These are phyloP conservation scores for Pica pica DNA, from an alignment of 2,113 vertebrate genomes.

Conservation along the genomic window DNA sequence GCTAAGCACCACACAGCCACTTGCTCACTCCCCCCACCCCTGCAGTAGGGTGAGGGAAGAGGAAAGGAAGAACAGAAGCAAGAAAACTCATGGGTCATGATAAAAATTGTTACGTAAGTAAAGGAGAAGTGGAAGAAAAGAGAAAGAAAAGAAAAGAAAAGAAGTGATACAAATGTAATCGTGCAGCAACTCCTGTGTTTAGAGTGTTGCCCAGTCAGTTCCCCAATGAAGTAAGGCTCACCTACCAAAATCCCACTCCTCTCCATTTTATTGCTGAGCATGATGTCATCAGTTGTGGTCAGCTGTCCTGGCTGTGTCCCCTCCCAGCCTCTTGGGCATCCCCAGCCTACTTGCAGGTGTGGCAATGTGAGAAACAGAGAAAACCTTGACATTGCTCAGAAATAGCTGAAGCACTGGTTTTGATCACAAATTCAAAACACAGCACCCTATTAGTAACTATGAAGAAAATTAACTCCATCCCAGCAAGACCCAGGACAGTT, in stretches of 20 bases:
- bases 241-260: not conserved
- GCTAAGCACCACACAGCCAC: not conserved
- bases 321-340: not conserved
- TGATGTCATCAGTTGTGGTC: not conserved
- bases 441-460: fast-evolving
- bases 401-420: not conserved
- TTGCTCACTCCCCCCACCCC: fast-evolving
- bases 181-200: not conserved
- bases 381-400: not conserved
- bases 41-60: not conserved
- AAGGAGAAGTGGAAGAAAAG: not conserved
- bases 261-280: not conserved
- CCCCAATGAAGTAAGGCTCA: not conserved
- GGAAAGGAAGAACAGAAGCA: not conserved
- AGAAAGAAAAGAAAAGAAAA: not conserved
- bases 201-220: not conserved
- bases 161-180: not conserved
- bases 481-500: not conserved
- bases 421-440: not conserved
- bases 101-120: not conserved
- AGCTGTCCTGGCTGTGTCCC: not conserved
- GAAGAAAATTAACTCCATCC: not conserved
- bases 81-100: not conserved
- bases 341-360: not conserved
- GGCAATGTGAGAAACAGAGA: not conserved